Percentiles rank a stretch among this genome's conserved stretches.
These are phyloP conservation scores for Crotalus horridus DNA, from an alignment of 2,113 vertebrate species.

Conservation along the genomic window DNA sequence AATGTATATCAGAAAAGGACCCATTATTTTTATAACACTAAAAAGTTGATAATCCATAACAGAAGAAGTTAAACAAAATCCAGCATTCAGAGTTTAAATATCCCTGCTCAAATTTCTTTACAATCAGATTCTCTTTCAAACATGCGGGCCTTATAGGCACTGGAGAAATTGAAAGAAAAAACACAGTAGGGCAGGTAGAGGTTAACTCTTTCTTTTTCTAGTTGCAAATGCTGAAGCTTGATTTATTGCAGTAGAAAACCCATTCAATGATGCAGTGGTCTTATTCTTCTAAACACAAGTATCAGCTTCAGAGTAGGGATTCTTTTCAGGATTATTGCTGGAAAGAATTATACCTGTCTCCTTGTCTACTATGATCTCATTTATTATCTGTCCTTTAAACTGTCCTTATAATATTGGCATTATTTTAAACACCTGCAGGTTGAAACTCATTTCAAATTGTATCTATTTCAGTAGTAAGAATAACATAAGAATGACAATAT, in stretches of 20 bases:
- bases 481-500: background rate
- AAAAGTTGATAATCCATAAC: constrained; percentile 7
- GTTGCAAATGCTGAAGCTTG: background rate
- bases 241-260: background rate
- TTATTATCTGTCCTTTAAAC: background rate
- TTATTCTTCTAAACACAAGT: background rate
- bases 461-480: background rate
- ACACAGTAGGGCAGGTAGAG: background rate
- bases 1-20: background rate
- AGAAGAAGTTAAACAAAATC: constrained; percentile 8
- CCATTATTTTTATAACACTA: background rate
- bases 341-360: background rate
- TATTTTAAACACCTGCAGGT: background rate
- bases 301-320: background rate
- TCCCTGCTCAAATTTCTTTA: background rate
- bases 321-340: background rate
- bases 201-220: background rate
- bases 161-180: background rate
- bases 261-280: background rate
- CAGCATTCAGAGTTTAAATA: background rate
- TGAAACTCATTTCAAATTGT: background rate
- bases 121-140: background rate
- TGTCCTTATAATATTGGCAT: background rate
- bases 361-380: background rate
- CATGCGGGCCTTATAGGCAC: background rate